Evolutionary conservation across 1,140 invertebrate species (phyloP), one percentile per base, ranked within the genome.

Genomic region (Kradibia gibbosae): DNA sequence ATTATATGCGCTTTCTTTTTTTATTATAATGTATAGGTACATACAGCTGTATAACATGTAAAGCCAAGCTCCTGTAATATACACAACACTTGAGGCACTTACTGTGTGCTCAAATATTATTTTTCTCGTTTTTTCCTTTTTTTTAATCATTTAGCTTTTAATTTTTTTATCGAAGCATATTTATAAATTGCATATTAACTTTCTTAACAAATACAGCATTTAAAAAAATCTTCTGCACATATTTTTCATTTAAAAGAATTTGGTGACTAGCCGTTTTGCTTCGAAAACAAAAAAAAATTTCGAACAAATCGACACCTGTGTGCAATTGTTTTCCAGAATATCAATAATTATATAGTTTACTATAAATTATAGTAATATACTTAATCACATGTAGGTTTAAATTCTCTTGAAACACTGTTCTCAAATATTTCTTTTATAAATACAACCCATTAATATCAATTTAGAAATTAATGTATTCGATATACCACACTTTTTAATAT

Each of bases 1-100:
- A 91, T 91, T 88, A 90, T 91, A 90, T 90, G 90, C 89, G 89
- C 22, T 86, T 79, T 87, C 22, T 86, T 79, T 87, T 85, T 86
- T 86, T 87, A 86, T 86, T 88, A 89, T 88, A 88, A 86, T 89
- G 85, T 90, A 87, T 90, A 87, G 88, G 85, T 91, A 91, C 88
- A 91, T 90, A 87, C 89, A 90, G 88, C 90, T 88, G 87, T 90
- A 87, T 91, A 91, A 91, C 89, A 90, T 88, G 87, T 89, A 89
- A 89, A 89, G 88, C 88, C 88, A 90, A 89, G 88, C 89, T 89
- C 88, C 87, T 88, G 86, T 90, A 91, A 91, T 91, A 90, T 91
- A 90, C 90, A 91, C 87, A 90, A 90, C 90, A 90, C 88, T 91
- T 90, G 90, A 91, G 90, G 90, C 90, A 91, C 90, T 91, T 91